phyloP scores from a whole-genome alignment of 2,888 invertebrate species.

The Spisula subtruncata region DNA sequence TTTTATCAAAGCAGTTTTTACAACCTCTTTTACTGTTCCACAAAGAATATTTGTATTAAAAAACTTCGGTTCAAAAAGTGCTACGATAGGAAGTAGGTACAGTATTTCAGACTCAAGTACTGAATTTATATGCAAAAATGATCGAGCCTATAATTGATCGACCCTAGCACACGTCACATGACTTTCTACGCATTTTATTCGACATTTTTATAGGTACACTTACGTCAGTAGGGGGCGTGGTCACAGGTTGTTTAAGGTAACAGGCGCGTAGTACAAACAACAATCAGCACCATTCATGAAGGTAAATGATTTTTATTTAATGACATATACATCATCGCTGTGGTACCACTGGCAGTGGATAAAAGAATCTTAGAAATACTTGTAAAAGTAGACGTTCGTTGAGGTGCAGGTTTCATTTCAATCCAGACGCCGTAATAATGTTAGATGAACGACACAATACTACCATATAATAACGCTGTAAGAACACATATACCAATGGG shows the following conservation, averaged over 20 bases:
- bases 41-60: not conserved
- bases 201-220: not conserved
- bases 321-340: too few relatives aligned
- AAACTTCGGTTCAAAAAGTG: not conserved
- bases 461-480: not conserved
- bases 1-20: slow-evolving; percentile 10
- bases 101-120: not conserved
- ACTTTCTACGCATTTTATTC: not conserved
- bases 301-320: too few relatives aligned
- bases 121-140: not conserved
- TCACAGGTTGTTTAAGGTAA: not conserved
- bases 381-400: too few relatives aligned
- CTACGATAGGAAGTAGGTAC: not conserved
- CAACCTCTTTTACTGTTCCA: not conserved
- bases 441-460: not conserved
- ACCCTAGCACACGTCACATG: not conserved
- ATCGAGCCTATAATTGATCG: not conserved
- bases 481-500: not conserved
- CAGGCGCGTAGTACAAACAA: too few relatives aligned
- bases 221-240: not conserved
- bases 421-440: too few relatives aligned
- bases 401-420: too few relatives aligned
- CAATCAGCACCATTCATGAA: too few relatives aligned
- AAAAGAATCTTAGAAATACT: too few relatives aligned
- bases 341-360: too few relatives aligned